These are phyloP conservation scores for Drosophila antonietae DNA, from an alignment of 2,888 invertebrate species.

Conservation along the genomic window DNA sequence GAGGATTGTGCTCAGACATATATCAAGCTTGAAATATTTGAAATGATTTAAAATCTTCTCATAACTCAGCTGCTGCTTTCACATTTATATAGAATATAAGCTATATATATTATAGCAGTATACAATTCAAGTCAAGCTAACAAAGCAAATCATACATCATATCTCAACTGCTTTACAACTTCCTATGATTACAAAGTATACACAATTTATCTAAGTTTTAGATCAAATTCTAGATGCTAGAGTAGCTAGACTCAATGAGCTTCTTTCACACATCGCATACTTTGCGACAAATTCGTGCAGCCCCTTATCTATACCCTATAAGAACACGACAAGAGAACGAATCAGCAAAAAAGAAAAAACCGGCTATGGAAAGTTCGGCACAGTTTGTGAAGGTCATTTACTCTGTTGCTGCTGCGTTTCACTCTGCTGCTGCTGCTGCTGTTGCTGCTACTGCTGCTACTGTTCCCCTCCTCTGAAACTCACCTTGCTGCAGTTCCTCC, in stretches of 20 bases:
- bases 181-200: too few relatives aligned
- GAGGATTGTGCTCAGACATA: background rate
- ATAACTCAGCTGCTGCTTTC: background rate
- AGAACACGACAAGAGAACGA: constrained; percentile 18
- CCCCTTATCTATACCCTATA: background rate
- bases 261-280: background rate
- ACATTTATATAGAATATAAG: too few relatives aligned
- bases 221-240: too few relatives aligned
- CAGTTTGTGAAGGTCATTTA: constrained; percentile 74
- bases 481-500: constrained; percentile 87
- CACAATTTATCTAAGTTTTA: background rate
- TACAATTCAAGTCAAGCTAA: too few relatives aligned
- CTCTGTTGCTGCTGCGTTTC: constrained; percentile 15
- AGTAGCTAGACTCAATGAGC: background rate
- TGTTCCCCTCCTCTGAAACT: constrained; percentile 21
- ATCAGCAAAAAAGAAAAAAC: constrained; percentile 40
- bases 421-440: constrained; percentile 30
- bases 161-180: too few relatives aligned
- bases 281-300: background rate
- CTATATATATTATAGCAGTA: too few relatives aligned
- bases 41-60: background rate
- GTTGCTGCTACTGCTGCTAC: constrained; percentile 25
- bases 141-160: too few relatives aligned
- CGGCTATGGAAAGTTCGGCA: constrained; percentile 69
- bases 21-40: background rate